phyloP scores from a whole-genome alignment of 2,888 invertebrate species.

The Tillus elongatus region DNA sequence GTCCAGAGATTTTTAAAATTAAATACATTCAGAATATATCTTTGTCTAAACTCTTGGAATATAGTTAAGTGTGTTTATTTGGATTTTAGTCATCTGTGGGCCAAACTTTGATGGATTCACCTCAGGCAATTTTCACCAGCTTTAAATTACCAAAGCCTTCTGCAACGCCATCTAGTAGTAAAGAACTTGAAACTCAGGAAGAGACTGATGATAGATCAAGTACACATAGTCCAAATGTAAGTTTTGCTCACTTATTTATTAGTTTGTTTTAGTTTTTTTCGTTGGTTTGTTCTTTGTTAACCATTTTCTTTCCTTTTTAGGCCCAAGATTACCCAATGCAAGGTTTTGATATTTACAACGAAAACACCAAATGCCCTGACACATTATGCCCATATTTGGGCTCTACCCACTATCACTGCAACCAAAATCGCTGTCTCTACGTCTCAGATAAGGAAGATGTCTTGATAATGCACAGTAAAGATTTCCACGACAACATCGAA shows the following conservation, averaged over 20 bases:
- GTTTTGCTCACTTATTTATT: too few relatives aligned
- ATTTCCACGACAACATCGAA: constrained; percentile 74
- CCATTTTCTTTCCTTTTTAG: constrained; percentile 21
- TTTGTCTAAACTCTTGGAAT: too few relatives aligned
- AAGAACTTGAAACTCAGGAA: constrained; percentile 35
- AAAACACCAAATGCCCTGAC: constrained; percentile 62
- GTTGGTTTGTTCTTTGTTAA: background rate
- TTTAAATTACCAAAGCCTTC: constrained; percentile 78
- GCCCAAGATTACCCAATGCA: constrained; percentile 51
- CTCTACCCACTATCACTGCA: constrained; percentile 78
- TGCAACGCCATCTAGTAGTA: constrained; percentile 30
- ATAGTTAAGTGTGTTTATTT: too few relatives aligned
- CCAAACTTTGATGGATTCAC: constrained; percentile 51
- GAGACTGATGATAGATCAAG: constrained; percentile 39
- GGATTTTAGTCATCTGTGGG: constrained; percentile 34
- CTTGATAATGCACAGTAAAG: constrained; percentile 73
- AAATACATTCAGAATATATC: too few relatives aligned
- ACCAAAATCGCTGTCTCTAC: constrained; percentile 71
- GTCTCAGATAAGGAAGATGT: constrained; percentile 70
- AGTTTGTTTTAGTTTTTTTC: constrained; percentile 17
- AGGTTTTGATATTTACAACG: constrained; percentile 53
- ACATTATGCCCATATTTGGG: constrained; percentile 61
- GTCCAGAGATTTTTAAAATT: too few relatives aligned
- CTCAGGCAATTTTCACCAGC: constrained; percentile 87
- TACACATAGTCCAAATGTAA: constrained; percentile 34